Conservation (phyloP, 2,113 vertebrate genomes). For the Antechinus stuartii region DNA sequence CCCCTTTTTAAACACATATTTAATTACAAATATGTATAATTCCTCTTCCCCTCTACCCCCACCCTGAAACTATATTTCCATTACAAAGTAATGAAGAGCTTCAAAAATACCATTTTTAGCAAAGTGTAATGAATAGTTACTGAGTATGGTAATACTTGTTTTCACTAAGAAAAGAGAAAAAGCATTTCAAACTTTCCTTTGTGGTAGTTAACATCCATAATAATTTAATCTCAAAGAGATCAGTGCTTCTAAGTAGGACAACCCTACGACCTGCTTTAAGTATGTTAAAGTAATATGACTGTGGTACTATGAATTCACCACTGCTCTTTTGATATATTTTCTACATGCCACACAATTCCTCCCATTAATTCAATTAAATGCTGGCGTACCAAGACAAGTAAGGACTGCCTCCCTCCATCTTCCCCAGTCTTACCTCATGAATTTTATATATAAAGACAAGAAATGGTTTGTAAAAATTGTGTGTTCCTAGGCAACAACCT, state of each 20-base stretch:
- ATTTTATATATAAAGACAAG: not conserved
- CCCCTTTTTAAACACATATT: too few relatives aligned
- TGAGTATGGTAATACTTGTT: not conserved
- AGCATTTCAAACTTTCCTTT: not conserved
- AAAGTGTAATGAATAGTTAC: not conserved
- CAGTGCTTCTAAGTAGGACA: not conserved
- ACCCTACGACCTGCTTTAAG: not conserved
- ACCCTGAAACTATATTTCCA: not conserved
- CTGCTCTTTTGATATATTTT: not conserved
- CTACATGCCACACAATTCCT: not conserved
- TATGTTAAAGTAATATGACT: not conserved
- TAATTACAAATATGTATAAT: too few relatives aligned
- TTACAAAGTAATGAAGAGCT: not conserved
- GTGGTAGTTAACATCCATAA: not conserved
- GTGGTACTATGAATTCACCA: not conserved
- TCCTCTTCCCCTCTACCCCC: not conserved
- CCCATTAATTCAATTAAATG: not conserved
- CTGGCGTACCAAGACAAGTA: not conserved
- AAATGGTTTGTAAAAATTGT: not conserved
- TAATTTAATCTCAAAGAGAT: not conserved
- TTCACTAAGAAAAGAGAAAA: not conserved
- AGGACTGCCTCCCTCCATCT: not conserved
- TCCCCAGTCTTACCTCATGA: not conserved
- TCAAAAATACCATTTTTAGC: not conserved
- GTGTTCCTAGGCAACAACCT: not conserved